phyloP scores from a whole-genome alignment of 2,888 invertebrate species.

The Junonia oenone region DNA sequence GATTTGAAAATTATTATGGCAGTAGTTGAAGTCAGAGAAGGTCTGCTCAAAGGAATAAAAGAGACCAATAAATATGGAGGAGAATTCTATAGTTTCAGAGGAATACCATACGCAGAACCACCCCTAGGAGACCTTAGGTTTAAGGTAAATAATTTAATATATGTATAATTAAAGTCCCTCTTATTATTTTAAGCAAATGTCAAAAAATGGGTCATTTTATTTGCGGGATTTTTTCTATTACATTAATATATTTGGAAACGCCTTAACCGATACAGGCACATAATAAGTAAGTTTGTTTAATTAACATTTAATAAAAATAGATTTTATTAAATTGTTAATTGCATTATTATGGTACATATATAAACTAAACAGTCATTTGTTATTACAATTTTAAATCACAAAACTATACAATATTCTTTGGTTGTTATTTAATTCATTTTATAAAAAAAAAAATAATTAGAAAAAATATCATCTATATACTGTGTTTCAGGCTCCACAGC shows the following conservation, averaged over 20 bases:
- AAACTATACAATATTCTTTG: too few species aligned
- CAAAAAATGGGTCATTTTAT: too few species aligned
- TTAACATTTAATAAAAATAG: too few species aligned
- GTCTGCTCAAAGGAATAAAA: slow-evolving; percentile 41
- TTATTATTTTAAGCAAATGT: neutral
- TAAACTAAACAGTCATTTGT: too few species aligned
- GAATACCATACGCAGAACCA: slow-evolving; percentile 30
- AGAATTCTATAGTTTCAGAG: slow-evolving; percentile 30
- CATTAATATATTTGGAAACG: too few species aligned
- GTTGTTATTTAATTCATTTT: neutral
- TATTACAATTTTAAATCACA: too few species aligned
- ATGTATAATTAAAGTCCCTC: too few species aligned
- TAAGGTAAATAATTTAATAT: neutral
- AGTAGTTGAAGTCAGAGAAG: slow-evolving; percentile 40
- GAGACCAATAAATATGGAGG: slow-evolving; percentile 34
- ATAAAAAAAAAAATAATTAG: neutral
- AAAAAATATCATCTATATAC: neutral
- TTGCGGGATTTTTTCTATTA: too few species aligned
- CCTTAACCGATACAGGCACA: too few species aligned
- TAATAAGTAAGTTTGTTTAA: too few species aligned
- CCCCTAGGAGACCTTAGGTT: slow-evolving; percentile 28
- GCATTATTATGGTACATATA: too few species aligned
- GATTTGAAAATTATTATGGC: slow-evolving; percentile 20
- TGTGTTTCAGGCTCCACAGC: slow-evolving; percentile 41
- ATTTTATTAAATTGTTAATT: too few species aligned